These are phyloP conservation scores for Drosophila fuyamai DNA, from an alignment of 1,140 invertebrate species.

Conservation along the genomic window DNA sequence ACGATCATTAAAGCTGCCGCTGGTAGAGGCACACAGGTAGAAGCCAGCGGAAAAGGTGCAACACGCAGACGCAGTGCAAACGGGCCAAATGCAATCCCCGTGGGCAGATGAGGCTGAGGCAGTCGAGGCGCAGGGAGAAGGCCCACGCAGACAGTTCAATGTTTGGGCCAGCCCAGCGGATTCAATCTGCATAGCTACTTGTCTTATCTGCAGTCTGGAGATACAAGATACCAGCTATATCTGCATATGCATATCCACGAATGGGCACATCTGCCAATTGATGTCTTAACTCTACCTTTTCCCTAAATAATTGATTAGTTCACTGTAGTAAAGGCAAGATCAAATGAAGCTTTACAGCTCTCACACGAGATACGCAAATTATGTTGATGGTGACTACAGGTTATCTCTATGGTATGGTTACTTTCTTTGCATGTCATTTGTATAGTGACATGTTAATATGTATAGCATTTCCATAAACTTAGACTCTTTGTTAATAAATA, in stretches of 20 bases:
- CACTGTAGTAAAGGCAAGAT: conserved; percentile 3
- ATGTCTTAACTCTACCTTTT: conserved; percentile 21
- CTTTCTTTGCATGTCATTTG: too few species aligned
- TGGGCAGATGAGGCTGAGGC: conserved; percentile 50
- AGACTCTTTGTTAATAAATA: too few species aligned
- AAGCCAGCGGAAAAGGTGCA: conserved; percentile 67
- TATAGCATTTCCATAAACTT: too few species aligned
- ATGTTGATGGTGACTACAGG: too few species aligned
- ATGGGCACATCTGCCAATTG: conserved; percentile 36
- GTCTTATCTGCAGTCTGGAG: conserved; percentile 32
- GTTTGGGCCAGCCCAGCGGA: conserved; percentile 25
- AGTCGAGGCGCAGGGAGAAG: conserved; percentile 13
- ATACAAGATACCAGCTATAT: conserved; percentile 32
- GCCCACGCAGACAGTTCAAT: conserved; percentile 29
- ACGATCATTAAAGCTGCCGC: conserved; percentile 67
- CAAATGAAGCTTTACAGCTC: conserved; percentile 4
- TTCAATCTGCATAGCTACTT: conserved; percentile 41
- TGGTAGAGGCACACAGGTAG: conserved; percentile 43
- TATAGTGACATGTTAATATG: too few species aligned
- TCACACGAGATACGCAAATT: too few species aligned
- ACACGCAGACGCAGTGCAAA: conserved; percentile 63
- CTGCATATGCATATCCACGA: conserved; percentile 25
- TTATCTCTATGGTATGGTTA: too few species aligned
- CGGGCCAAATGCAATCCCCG: conserved; percentile 59
- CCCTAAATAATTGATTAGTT: conserved; percentile 22